Percentiles rank a stretch among this genome's conserved stretches.
Evolutionary conservation across 2,888 invertebrate genomes (phyloP).

Genomic region (Marronus borbonicus): DNA sequence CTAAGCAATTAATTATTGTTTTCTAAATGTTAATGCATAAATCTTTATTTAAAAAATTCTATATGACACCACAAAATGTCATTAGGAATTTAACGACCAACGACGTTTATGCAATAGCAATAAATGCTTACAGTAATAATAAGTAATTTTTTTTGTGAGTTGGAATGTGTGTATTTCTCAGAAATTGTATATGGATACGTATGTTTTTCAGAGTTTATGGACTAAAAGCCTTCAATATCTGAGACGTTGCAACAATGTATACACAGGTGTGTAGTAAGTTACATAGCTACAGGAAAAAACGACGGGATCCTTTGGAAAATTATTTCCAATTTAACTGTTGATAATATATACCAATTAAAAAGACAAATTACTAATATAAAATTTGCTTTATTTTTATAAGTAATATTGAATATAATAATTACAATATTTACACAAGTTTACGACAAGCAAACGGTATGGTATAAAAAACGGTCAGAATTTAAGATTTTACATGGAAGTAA

Average conservation of each 20-base stretch:
- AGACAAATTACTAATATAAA: neutral
- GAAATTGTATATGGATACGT: too few species aligned
- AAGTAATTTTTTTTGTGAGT: too few species aligned
- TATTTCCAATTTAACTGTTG: too few species aligned
- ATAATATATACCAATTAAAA: neutral
- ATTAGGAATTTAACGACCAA: too few species aligned
- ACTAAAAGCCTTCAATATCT: neutral
- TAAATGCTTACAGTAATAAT: too few species aligned
- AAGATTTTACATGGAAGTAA: neutral
- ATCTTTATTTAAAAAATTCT: neutral
- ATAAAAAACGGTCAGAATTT: neutral
- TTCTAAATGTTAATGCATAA: too few species aligned
- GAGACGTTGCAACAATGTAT: neutral
- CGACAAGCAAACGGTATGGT: constrained; percentile 2
- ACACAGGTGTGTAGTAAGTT: neutral
- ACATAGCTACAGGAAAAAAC: neutral
- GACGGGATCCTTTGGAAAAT: neutral
- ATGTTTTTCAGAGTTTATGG: too few species aligned
- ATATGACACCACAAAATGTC: too few species aligned
- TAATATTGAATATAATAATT: constrained; percentile 16
- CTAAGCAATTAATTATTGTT: too few species aligned
- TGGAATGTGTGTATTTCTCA: too few species aligned
- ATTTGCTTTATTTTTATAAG: constrained; percentile 20
- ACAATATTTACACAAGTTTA: constrained; percentile 21
- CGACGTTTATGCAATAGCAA: too few species aligned